Base-by-base conservation (phyloP, 2,113 vertebrate species). In the Pleuronectes platessa region DNA sequence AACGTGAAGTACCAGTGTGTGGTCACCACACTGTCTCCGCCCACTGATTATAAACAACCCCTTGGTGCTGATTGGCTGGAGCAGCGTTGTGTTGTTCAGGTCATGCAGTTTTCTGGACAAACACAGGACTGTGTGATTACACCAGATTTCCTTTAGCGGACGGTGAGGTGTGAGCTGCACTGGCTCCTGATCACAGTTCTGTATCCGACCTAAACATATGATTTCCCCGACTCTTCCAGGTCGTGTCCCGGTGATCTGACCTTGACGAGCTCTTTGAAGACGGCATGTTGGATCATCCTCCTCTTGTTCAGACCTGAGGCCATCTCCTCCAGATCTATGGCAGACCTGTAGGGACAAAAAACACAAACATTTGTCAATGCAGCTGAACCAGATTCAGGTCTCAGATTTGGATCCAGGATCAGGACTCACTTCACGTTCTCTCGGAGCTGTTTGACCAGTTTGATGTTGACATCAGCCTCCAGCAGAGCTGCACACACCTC, bases 291-390 rank as follows among this genome's bases (percentile, higher is more conserved):
- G 84, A 99, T 99, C 98, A 99, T 99, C 93, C 98, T 97, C 79
- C 98, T 97, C 92, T 99, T 99, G 94, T 99, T 99, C 81, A 99
- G 95, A 71, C 98, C 98, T 68, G 98, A 99, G 15, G 98, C 98
- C 98, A 99, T 99, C 88, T 99, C 98, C 93, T 99, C 98, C 89
- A 99, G 95, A 90, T 99, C 98, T 90, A 99, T 99, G 87, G 98
- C 98, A 67, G 96, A 95, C 91, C 97, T 99, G 68, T 61, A 69
- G 58, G 40, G 35, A 83, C 55, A 68, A 5, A 51, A 40, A 45
- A 11, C 23, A 4, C 67, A 61, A 0, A 47, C 2, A 18, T 4
- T 63, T 70, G 14, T 20, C 9, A 61, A 56, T 42, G 58, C 74
- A 18, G 40, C 23, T 35, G 15, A 26, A 40, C 11, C 11, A 4